phyloP scores from a whole-genome alignment of 2,888 invertebrate species.

The Drosophila helvetica region DNA sequence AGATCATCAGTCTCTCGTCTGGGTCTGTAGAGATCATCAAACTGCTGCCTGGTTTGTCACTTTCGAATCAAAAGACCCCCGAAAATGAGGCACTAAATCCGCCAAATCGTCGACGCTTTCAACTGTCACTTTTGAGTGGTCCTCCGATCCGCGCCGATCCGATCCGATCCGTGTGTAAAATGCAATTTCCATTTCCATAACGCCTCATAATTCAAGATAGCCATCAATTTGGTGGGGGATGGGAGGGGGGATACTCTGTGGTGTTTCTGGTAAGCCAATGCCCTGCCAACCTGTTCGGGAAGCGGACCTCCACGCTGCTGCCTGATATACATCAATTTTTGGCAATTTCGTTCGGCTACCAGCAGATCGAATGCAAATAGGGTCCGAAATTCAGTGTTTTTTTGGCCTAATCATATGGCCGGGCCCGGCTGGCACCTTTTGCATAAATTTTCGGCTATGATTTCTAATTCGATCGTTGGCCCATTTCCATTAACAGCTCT shows the following conservation, averaged over 20 bases:
- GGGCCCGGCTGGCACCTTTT: slow-evolving; percentile 17
- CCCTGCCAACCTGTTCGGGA: slow-evolving; percentile 7
- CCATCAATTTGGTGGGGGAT: slow-evolving; percentile 39
- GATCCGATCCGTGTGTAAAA: slow-evolving; percentile 29
- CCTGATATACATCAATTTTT: slow-evolving; percentile 51
- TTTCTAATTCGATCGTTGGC: slow-evolving; percentile 49
- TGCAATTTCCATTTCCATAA: slow-evolving; percentile 55
- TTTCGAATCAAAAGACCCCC: slow-evolving; percentile 27
- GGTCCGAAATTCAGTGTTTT: slow-evolving; percentile 45
- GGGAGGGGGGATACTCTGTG: slow-evolving; percentile 1
- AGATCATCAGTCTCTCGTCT: neutral
- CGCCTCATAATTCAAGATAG: slow-evolving; percentile 56
- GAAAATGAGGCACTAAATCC: slow-evolving; percentile 36
- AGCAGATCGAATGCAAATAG: slow-evolving; percentile 62
- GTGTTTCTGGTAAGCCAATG: neutral
- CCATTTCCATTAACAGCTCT: slow-evolving; percentile 40
- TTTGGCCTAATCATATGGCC: slow-evolving; percentile 44
- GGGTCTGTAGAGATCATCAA: slow-evolving; percentile 21
- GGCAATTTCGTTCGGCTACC: slow-evolving; percentile 47
- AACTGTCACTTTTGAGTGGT: slow-evolving; percentile 44
- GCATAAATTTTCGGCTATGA: slow-evolving; percentile 38
- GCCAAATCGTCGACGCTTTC: slow-evolving; percentile 44
- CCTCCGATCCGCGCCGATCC: slow-evolving; percentile 3
- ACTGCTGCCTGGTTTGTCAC: slow-evolving; percentile 21
- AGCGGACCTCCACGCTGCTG: neutral